Evolutionary conservation across 2,113 vertebrate species (phyloP).

Genomic region (Anseranas semipalmata): DNA sequence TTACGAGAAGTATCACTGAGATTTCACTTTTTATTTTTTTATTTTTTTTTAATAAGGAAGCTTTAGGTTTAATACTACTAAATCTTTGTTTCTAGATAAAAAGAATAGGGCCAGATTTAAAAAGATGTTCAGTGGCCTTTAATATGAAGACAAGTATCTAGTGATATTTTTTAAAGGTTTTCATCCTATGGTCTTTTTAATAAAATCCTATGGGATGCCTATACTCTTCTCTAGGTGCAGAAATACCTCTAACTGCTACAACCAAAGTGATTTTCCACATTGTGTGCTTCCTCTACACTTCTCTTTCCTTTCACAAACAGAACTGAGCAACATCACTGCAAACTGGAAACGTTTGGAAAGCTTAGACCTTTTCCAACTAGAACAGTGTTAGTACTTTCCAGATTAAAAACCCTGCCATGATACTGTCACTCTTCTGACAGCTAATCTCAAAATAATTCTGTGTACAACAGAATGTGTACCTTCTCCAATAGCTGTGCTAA

Average conservation of each 20-base stretch:
- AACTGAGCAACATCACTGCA: not conserved
- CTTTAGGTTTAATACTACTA: not conserved
- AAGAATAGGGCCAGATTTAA: not conserved
- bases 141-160: not conserved
- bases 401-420: not conserved
- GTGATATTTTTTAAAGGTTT: not conserved
- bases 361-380: not conserved
- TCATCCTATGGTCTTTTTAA: not conserved
- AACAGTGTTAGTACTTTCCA: not conserved
- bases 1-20: not conserved
- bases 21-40: not conserved
- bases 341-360: not conserved
- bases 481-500: not conserved
- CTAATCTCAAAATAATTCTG: conserved; percentile 7
- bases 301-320: not conserved
- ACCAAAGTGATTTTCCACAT: not conserved
- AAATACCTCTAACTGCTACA: not conserved
- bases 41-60: not conserved
- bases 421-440: not conserved
- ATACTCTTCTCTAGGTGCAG: not conserved
- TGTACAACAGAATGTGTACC: not conserved
- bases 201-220: not conserved
- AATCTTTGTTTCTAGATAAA: not conserved
- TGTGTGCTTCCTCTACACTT: not conserved
- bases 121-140: not conserved